phyloP scores from a whole-genome alignment of 2,888 invertebrate genomes.

The Timema cristinae region DNA sequence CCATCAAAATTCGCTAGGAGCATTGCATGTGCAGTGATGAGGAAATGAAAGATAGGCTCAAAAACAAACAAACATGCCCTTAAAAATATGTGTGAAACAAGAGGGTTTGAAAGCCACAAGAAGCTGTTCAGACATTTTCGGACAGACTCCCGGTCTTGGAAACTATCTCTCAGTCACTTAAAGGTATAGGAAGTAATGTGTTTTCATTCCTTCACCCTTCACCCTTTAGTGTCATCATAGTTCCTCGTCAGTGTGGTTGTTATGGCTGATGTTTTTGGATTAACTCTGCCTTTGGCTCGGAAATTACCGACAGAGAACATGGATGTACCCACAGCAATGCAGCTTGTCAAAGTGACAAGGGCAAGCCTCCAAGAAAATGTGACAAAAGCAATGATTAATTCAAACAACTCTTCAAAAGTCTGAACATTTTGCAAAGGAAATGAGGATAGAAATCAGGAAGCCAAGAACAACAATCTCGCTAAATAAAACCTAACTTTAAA shows the following conservation, averaged over 20 bases:
- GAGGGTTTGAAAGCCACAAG: too few species aligned
- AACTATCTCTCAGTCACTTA: too few species aligned
- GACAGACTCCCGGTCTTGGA: too few species aligned
- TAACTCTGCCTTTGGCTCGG: slow-evolving; percentile 7
- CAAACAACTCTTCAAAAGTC: slow-evolving; percentile 5
- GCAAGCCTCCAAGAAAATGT: background rate
- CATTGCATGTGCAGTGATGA: too few species aligned
- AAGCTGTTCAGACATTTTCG: too few species aligned
- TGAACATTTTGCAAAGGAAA: background rate
- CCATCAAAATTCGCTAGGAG: too few species aligned
- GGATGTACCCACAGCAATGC: background rate
- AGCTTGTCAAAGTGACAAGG: background rate
- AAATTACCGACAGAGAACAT: background rate
- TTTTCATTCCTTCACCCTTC: slow-evolving; percentile 13
- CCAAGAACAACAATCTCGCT: background rate
- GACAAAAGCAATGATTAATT: too few species aligned
- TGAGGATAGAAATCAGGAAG: background rate
- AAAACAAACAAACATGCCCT: too few species aligned
- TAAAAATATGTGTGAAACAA: too few species aligned
- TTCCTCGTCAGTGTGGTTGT: slow-evolving; percentile 14
- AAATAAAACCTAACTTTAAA: background rate
- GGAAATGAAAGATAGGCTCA: too few species aligned
- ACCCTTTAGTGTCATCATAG: background rate
- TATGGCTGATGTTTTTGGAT: slow-evolving; percentile 2
- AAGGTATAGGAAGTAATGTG: slow-evolving; percentile 3